Evolutionary conservation across 2,888 invertebrate species (phyloP).

Genomic region (Itoplectis maculator): DNA sequence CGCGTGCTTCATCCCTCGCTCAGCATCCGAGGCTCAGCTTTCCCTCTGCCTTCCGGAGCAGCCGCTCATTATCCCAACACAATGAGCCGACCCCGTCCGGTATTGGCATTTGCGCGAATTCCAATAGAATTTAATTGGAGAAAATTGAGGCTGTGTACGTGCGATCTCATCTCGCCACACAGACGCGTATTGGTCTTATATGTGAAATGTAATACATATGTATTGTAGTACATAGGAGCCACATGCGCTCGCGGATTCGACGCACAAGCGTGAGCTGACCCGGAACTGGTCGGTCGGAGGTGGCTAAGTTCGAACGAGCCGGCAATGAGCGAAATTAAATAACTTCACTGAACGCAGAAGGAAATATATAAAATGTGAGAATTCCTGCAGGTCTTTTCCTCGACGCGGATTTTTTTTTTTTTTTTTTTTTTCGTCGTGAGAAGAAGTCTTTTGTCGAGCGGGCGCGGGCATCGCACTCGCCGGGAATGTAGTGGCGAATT

Average conservation of each 20-base stretch:
- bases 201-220: no score
- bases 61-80: slow-evolving; percentile 81
- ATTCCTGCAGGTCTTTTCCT: background rate
- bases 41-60: slow-evolving; percentile 26
- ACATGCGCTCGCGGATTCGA: slow-evolving; percentile 2
- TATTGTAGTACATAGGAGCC: no score
- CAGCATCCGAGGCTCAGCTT: background rate
- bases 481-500: no score
- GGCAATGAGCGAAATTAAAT: background rate
- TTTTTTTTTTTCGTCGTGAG: no score
- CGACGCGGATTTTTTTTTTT: no score
- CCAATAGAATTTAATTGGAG: slow-evolving; percentile 84
- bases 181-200: slow-evolving; percentile 26
- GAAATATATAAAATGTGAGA: slow-evolving; percentile 1
- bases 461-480: no score
- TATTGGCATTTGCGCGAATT: slow-evolving; percentile 83
- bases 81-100: slow-evolving; percentile 80
- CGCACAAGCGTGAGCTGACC: slow-evolving; percentile 3
- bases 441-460: no score
- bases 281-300: background rate
- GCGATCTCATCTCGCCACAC: slow-evolving; percentile 23
- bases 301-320: background rate
- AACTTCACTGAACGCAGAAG: background rate
- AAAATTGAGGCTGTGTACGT: slow-evolving; percentile 76
- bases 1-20: slow-evolving; percentile 25